Evolutionary conservation across 2,113 vertebrate species (phyloP).

Genomic region (Centropus unirufus): DNA sequence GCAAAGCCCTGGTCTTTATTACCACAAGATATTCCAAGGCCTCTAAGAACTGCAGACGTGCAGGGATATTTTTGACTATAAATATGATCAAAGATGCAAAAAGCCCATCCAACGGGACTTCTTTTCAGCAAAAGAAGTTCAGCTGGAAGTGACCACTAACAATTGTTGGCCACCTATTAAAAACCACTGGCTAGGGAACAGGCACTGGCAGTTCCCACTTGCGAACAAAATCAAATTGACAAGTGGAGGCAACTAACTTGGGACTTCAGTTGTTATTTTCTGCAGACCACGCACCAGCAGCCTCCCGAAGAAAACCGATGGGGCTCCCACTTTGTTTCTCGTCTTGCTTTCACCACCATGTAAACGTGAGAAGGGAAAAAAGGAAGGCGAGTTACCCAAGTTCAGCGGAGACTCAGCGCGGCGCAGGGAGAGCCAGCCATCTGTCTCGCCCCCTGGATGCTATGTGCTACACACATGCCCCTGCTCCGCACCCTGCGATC

Average conservation of each 20-base stretch:
- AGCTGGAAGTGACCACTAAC: slow-evolving; percentile 19
- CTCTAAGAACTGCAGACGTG: not conserved
- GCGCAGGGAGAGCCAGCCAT: slow-evolving; percentile 11
- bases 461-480: not conserved
- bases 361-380: not conserved
- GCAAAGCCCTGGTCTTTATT: not conserved
- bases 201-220: slow-evolving; percentile 20
- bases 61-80: not conserved
- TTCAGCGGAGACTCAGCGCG: not conserved
- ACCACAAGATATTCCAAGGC: not conserved
- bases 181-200: slow-evolving; percentile 14
- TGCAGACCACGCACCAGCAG: not conserved
- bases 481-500: not conserved
- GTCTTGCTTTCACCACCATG: not conserved
- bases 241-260: slow-evolving; percentile 5
- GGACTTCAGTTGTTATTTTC: not conserved
- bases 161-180: slow-evolving; percentile 22
- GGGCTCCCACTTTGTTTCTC: not conserved
- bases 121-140: not conserved
- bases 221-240: slow-evolving; percentile 12
- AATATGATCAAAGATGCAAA: not conserved
- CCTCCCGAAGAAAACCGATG: not conserved
- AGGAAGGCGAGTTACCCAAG: not conserved
- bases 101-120: not conserved
- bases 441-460: not conserved